Conservation (phyloP, 2,888 invertebrate species). For the Syrphus vitripennis region DNA sequence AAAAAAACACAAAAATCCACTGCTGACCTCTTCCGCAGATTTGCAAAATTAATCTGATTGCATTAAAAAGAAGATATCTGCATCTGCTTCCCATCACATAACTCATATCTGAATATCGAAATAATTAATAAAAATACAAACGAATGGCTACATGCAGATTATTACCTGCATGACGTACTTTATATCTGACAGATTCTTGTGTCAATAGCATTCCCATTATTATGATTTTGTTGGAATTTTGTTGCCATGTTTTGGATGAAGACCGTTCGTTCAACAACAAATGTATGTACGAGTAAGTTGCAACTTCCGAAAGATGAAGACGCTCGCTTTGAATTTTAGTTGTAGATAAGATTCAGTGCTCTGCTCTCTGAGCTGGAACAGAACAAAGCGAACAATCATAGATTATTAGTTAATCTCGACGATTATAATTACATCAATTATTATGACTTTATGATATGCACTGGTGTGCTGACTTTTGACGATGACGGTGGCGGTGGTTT, state of each 20-base stretch:
- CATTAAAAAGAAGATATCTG: slow-evolving; percentile 16
- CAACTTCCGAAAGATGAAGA: slow-evolving; percentile 46
- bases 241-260: neutral
- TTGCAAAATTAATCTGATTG: slow-evolving; percentile 62
- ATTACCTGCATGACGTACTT: neutral
- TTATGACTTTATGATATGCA: slow-evolving; percentile 8
- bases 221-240: slow-evolving; percentile 45
- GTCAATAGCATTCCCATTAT: slow-evolving; percentile 47
- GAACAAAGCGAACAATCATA: slow-evolving; percentile 61
- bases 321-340: slow-evolving; percentile 25
- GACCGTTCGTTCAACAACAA: neutral
- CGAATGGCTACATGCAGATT: slow-evolving; percentile 11
- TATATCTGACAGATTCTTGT: slow-evolving; percentile 29
- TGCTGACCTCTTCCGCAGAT: slow-evolving; percentile 51
- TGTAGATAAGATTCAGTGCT: slow-evolving; percentile 46
- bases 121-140: slow-evolving; percentile 36
- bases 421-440: slow-evolving; percentile 69
- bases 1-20: neutral
- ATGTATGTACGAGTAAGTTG: neutral
- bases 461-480: slow-evolving; percentile 8
- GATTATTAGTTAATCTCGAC: slow-evolving; percentile 64
- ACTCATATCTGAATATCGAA: slow-evolving; percentile 25
- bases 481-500: slow-evolving; percentile 32
- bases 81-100: slow-evolving; percentile 19
- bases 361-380: slow-evolving; percentile 63